Evolutionary conservation across 1,140 invertebrate species (phyloP).

Genomic region (Andricus grossulariae): DNA sequence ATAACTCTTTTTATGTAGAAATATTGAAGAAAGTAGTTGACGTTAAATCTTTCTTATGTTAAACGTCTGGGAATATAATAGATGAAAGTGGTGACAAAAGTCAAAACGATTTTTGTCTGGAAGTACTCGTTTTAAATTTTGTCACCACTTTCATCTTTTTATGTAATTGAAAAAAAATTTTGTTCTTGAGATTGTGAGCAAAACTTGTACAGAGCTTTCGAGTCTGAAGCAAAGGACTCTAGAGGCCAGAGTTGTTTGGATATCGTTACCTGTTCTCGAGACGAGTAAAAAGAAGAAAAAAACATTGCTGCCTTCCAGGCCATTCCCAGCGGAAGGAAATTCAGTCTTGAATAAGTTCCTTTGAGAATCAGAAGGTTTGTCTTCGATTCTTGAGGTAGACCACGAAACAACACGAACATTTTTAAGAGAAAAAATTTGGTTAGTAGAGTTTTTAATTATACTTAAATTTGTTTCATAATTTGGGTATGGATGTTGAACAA

Average conservation of each 20-base stretch:
- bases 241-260: constrained; percentile 62
- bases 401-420: not conserved
- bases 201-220: constrained; percentile 31
- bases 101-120: no score
- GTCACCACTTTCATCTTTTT: not conserved
- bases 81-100: no score
- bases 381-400: constrained; percentile 10
- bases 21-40: no score
- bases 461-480: no score
- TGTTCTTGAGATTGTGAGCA: constrained; percentile 41
- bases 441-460: no score
- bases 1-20: no score
- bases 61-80: no score
- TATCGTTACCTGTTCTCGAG: constrained; percentile 66
- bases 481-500: no score
- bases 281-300: constrained; percentile 43
- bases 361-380: not conserved
- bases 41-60: no score
- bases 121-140: not conserved
- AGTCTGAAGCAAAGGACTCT: constrained; percentile 48
- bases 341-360: not conserved
- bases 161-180: constrained; percentile 38
- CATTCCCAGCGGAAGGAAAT: constrained; percentile 10
- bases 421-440: not conserved
- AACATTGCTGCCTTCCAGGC: not conserved